Base-by-base conservation (phyloP, 2,888 invertebrate species). In the Tinea pellionella region DNA sequence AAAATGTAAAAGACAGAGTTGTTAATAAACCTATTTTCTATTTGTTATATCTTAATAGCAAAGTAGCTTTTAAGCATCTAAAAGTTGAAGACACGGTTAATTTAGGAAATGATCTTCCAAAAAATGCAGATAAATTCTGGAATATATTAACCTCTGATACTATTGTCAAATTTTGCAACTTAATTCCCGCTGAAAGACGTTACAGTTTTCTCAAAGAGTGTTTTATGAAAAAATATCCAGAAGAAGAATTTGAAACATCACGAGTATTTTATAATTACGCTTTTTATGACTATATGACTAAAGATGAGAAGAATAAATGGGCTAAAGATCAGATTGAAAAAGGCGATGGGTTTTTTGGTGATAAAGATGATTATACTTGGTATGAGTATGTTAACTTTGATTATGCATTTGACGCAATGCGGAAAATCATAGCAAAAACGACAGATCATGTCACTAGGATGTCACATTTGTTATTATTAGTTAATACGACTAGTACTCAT, bases 381-480 rank as follows among this genome's bases (percentile, higher is more conserved):
- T 80, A 75, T 60, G 64, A 70, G 62, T 80, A 72, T 66, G 65
- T 80, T 0, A 69, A 61, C n/a, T 81, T 72, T 60, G 67, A 70
- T 16, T 69, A 66, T 51, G 70, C 79, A 41, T 73, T 78, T 51
- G 60, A 47, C 24, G 69, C 67, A 61, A 69, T 80, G 3, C 74
- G 74, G 61, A 71, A 70, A 58, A 63, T 64, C 11, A 65, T 78
- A 18, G 62, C 63, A 37, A 63, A 66, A 6, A 70, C 74, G 41
- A 62, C 64, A 18, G 69, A 73, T 58, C 59, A 63, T 2, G 43
- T 56, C 1, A 70, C 63, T 59, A 69, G 79, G 47, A 24, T 11
- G n/a, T 61, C 63, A n/a, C 64, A 71, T 3, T 68, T 80, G 60
- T 15, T 76, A 2, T 61, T 70, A 59, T 67, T 80, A 51, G 62